Evolutionary conservation across 2,888 invertebrate genomes (phyloP), one percentile per base, ranked within the genome.

Genomic region (Argynnis bischoffii): DNA sequence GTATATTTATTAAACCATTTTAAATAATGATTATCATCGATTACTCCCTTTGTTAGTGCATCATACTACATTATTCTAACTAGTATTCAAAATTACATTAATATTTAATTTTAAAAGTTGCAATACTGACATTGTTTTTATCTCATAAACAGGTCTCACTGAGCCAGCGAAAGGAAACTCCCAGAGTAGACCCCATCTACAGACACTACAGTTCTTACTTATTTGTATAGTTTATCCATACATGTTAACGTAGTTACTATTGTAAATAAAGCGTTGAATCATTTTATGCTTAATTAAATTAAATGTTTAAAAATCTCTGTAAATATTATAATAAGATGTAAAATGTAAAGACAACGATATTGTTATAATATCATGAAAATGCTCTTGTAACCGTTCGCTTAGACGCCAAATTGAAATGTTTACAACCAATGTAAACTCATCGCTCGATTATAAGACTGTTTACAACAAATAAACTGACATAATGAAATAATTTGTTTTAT

Each of bases 361-460:
- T 74, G 76, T 76, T 78, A 79, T 41, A 41, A 41, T 79, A 35
- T 61, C 55, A 55, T 18, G 18, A 31, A 41, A 55, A 55, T 50
- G 54, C 81, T 82, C 78, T 79, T 89, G 80, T 90, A 88, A 81
- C 80, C 81, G 74, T 83, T 88, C 82, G 92, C 91, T 90, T 91
- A 89, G 88, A 81, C 85, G 92, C 90, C 91, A 91, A 90, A 89
- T 87, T 86, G 83, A 84, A 85, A 80, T 84, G 87, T 89, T 88
- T 88, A 87, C 81, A 78, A n/a, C 78, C 81, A 83, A 73, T 84
- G 87, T 90, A 86, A 87, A 87, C 83, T 81, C 80, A 84, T 83
- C 85, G 86, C 88, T 91, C 88, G 89, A 88, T 89, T 82, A 89
- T 90, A 92, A 92, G 92, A 91, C 92, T 92, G 92, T 92, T 92